Evolutionary conservation across 2,888 invertebrate species (phyloP).

Genomic region (Lepidonotus clava): DNA sequence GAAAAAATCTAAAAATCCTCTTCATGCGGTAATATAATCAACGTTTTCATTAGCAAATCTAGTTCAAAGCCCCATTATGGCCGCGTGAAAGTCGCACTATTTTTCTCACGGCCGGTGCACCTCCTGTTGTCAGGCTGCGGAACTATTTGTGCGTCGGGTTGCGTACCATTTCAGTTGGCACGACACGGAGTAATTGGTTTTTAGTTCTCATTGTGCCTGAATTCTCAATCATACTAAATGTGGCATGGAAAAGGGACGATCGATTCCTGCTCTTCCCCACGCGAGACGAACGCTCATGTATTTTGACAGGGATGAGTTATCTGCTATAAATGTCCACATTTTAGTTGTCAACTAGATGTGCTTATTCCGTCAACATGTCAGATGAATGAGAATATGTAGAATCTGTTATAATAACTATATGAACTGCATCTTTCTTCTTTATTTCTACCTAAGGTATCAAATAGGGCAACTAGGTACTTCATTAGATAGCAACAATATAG

Average conservation of each 20-base stretch:
- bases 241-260: neutral
- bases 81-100: constrained; percentile 4
- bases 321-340: neutral
- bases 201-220: neutral
- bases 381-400: neutral
- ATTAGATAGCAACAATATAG: no score
- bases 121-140: neutral
- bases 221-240: constrained; percentile 19
- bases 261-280: neutral
- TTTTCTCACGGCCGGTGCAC: constrained; percentile 33
- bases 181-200: constrained; percentile 20
- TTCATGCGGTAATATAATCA: constrained; percentile 34
- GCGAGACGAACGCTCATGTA: neutral
- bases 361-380: neutral
- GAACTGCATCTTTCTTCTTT: neutral
- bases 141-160: neutral
- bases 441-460: neutral
- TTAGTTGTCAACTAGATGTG: neutral
- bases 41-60: constrained; percentile 51
- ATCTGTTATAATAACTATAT: neutral
- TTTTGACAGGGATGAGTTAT: no score
- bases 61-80: neutral
- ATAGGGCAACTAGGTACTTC: no score
- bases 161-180: constrained; percentile 39
- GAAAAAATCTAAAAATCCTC: constrained; percentile 14